phyloP scores from a whole-genome alignment of 2,113 vertebrate genomes.

The Crotalus viridis region DNA sequence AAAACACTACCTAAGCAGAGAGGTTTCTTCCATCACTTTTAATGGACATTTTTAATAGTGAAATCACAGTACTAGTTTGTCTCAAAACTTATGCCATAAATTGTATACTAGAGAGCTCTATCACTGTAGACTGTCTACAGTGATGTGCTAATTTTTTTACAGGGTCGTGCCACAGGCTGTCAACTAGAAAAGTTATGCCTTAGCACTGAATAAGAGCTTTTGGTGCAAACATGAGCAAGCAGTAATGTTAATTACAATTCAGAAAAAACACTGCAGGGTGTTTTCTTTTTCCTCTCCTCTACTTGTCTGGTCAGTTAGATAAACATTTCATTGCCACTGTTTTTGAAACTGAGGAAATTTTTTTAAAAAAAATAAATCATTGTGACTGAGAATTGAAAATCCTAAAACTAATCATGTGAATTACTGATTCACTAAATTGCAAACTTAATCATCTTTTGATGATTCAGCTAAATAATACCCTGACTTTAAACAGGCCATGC shows the following conservation, averaged over 20 bases:
- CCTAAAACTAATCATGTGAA: background rate
- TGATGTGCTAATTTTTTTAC: background rate
- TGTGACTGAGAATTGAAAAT: background rate
- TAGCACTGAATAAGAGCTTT: background rate
- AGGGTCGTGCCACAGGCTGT: too few species aligned
- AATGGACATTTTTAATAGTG: background rate
- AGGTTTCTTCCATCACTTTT: background rate
- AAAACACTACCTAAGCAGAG: background rate
- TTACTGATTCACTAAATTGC: background rate
- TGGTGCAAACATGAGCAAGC: background rate
- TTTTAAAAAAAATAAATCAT: background rate
- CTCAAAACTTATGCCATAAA: background rate
- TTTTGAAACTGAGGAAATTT: background rate
- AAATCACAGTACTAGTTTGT: background rate
- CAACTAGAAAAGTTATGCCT: background rate
- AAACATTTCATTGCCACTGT: background rate
- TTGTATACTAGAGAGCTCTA: background rate
- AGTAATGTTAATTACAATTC: background rate
- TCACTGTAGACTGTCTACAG: background rate
- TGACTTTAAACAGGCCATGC: background rate
- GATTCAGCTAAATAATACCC: background rate
- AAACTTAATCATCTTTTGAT: background rate
- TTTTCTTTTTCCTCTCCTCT: background rate
- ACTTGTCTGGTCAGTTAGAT: background rate
- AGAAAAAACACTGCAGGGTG: background rate